Evolutionary conservation across 1,140 invertebrate species (phyloP).

Genomic region (Lucilia cuprina): DNA sequence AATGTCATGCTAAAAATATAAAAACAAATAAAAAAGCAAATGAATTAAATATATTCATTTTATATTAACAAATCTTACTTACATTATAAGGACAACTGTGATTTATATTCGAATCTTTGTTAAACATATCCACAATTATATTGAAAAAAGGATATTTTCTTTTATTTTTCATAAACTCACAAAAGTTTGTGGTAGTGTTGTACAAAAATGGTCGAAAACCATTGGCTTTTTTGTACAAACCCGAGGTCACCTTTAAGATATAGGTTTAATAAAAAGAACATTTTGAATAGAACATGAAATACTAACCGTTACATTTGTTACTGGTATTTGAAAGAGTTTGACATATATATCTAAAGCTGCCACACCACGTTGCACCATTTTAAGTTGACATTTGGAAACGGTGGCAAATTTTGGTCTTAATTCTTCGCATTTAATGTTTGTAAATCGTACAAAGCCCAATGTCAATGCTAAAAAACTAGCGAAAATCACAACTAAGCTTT

Average conservation of each 20-base stretch:
- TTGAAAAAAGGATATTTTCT: background rate
- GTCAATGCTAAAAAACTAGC: no score
- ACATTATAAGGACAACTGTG: constrained; percentile 42
- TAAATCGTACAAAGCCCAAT: no score
- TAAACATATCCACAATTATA: constrained; percentile 35
- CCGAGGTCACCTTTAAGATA: constrained; percentile 41
- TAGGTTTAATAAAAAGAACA: background rate
- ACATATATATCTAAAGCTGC: no score
- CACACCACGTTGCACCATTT: no score
- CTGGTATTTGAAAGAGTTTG: no score
- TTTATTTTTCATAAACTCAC: background rate
- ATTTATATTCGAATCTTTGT: constrained; percentile 42
- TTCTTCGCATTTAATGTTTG: no score
- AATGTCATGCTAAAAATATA: background rate
- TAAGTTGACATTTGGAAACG: no score
- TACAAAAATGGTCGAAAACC: constrained; percentile 45
- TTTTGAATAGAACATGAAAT: background rate
- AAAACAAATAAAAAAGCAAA: no score
- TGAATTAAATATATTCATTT: no score
- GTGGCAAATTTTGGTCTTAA: no score
- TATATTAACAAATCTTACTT: background rate
- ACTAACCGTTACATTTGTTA: no score
- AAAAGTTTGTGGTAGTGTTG: constrained; percentile 39
- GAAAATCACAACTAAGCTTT: no score
- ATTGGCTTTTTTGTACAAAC: constrained; percentile 42